A percentile compares a stretch with the other conserved stretches of the same genome.
phyloP scores from a whole-genome alignment of 1,140 invertebrate genomes.

The Pantala flavescens region DNA sequence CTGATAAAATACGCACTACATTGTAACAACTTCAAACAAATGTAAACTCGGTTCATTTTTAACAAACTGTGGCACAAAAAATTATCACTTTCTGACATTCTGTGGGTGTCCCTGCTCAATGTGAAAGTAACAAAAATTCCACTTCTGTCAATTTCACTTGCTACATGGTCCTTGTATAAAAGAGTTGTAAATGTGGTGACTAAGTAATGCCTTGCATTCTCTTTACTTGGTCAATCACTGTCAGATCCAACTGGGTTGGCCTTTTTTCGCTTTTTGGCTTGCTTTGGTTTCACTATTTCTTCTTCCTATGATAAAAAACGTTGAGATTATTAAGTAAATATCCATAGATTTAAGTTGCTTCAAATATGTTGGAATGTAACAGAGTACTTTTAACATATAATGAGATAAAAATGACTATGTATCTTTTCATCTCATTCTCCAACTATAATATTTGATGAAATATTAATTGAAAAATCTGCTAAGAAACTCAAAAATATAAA shows the following conservation, averaged over 20 bases:
- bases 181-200: neutral
- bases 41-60: slow-evolving; percentile 2
- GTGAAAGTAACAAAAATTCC: slow-evolving; percentile 16
- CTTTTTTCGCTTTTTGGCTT: slow-evolving; percentile 78
- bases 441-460: no score
- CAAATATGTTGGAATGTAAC: no score
- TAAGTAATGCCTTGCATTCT: neutral
- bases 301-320: slow-evolving; percentile 51
- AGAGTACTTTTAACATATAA: no score
- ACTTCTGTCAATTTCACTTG: neutral
- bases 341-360: neutral
- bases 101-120: neutral
- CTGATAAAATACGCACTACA: slow-evolving; percentile 6
- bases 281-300: slow-evolving; percentile 72
- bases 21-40: slow-evolving; percentile 2
- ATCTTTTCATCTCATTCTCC: no score
- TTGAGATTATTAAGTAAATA: slow-evolving; percentile 20
- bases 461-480: no score
- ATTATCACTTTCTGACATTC: slow-evolving; percentile 3
- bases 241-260: slow-evolving; percentile 59
- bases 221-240: slow-evolving; percentile 55
- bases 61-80: slow-evolving; percentile 9
- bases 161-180: neutral
- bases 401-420: no score
- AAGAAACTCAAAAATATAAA: no score